Evolutionary conservation across 2,888 invertebrate genomes (phyloP), one percentile per base, ranked within the genome.

Genomic region (Tetramorium bicarinatum): DNA sequence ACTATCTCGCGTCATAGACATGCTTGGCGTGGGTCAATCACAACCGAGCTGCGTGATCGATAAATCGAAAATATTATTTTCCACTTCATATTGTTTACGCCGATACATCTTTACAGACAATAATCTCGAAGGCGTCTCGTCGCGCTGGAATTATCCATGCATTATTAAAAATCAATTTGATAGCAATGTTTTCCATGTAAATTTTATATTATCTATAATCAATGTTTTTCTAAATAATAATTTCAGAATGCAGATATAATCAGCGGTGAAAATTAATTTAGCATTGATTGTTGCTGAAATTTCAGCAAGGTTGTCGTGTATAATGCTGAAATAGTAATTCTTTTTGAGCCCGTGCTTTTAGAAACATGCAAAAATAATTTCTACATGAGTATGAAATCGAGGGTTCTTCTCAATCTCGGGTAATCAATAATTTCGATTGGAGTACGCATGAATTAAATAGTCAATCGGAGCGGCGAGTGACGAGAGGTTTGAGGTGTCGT

Each of bases 61-160:
- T 79, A 69, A 69, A 69, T 69, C 47, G 79, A 59, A 59, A 79
- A 79, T 79, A 71, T 79, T 56, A 79, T 79, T 79, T 71, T 54
- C 79, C 71, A 71, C 47, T 79, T 71, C 71, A 71, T 47, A 71
- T 71, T 79, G 71, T 79, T 67, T 77, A 67, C 77, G 41, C n/a
- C 44, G 77, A 69, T 44, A 49, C 44, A 44, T 66, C 59, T 47
- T 69, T 1, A 2, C 18, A 56, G 56, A 56, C 29, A 59, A 69
- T 34, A 69, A 67, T 77, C 54, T 69, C 44, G 21, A 9, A 59
- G 44, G 6, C 44, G 61, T 29, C 44, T 76, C 25, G 18, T 8
- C 64, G 11, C 34, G 47, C 21, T 8, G 11, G 15, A n/a, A 29
- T 61, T 52, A 52, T 18, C 8, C 4, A n/a, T 11, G 21, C 4